Base-by-base conservation (phyloP, 2,888 invertebrate genomes). In the Leucophenga montana region DNA sequence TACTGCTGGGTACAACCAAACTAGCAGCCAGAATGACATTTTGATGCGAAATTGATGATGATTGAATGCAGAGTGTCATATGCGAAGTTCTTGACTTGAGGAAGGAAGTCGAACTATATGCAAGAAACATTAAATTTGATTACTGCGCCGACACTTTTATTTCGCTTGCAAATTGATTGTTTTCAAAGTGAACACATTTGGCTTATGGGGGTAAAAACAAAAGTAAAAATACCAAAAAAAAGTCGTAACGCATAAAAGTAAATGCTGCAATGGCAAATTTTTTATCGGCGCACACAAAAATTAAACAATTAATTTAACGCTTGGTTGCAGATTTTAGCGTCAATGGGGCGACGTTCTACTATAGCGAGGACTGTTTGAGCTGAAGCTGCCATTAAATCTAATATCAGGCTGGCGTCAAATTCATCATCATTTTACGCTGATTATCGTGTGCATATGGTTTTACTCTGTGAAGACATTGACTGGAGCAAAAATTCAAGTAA, bases 11-110 rank as follows among this genome's bases (percentile, higher is more conserved):
- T 27, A 14, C 20, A 20, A 56, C 20, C 8, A 50, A n/a, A 39
- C 39, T 22, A 13, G 39, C 27, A 48, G 53, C 62, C 73, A 74
- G 74, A 78, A 85, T 82, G 86, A 86, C 84, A 83, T 85, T 85
- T 86, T 87, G 86, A 86, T 86, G 86, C 76, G 84, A 85, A 85
- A 86, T 87, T 86, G 86, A 86, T 87, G 86, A 87, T 87, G 87
- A 87, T 87, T 87, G 86, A 87, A 80, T 80, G 80, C 73, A 74
- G 77, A 81, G 13, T 27, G 16, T 53, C 62, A 46, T 50, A 22
- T 27, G 33, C 46, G 67, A 0, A 16, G 66, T 14, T n/a, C 8
- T 14, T 20, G n/a, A 18, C 18, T 44, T 56, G n/a, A 16, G 50
- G 65, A 48, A 65, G 50, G 54, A 54, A 54, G 54, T 54, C 1